These are phyloP conservation scores for Pollenia amentaria DNA, from an alignment of 2,888 invertebrate species.

Conservation along the genomic window DNA sequence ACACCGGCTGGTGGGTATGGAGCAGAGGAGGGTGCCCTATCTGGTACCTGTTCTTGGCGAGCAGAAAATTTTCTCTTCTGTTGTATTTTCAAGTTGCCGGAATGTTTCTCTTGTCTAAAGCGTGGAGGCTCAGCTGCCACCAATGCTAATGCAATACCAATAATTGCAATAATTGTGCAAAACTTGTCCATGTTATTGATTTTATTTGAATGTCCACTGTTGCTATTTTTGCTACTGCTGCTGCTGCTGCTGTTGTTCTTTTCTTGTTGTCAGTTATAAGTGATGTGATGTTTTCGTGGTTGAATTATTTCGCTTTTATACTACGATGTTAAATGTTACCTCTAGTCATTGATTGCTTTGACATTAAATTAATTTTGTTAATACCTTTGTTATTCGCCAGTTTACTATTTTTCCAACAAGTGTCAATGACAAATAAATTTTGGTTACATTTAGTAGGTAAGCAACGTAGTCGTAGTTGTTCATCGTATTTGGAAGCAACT, in stretches of 20 bases:
- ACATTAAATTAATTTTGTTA: slow-evolving; percentile 60
- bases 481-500: slow-evolving; percentile 57
- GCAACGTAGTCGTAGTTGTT: slow-evolving; percentile 25
- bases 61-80: slow-evolving; percentile 74
- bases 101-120: slow-evolving; percentile 70
- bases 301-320: slow-evolving; percentile 64
- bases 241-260: slow-evolving; percentile 37
- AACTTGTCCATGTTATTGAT: slow-evolving; percentile 77
- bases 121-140: slow-evolving; percentile 75
- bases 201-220: slow-evolving; percentile 16
- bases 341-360: slow-evolving; percentile 58
- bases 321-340: slow-evolving; percentile 21
- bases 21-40: slow-evolving; percentile 73
- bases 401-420: slow-evolving; percentile 53
- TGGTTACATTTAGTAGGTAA: slow-evolving; percentile 57
- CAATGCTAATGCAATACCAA: slow-evolving; percentile 74
- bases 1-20: slow-evolving; percentile 81
- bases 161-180: slow-evolving; percentile 74
- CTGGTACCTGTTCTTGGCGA: slow-evolving; percentile 77
- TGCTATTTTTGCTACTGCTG: slow-evolving; percentile 16
- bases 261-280: slow-evolving; percentile 54
- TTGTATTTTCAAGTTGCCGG: slow-evolving; percentile 36
- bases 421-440: slow-evolving; percentile 72
- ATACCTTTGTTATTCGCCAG: slow-evolving; percentile 3
- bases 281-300: slow-evolving; percentile 61